Evolutionary conservation across 2,113 vertebrate genomes (phyloP).

Genomic region (Pollachius pollachius): DNA sequence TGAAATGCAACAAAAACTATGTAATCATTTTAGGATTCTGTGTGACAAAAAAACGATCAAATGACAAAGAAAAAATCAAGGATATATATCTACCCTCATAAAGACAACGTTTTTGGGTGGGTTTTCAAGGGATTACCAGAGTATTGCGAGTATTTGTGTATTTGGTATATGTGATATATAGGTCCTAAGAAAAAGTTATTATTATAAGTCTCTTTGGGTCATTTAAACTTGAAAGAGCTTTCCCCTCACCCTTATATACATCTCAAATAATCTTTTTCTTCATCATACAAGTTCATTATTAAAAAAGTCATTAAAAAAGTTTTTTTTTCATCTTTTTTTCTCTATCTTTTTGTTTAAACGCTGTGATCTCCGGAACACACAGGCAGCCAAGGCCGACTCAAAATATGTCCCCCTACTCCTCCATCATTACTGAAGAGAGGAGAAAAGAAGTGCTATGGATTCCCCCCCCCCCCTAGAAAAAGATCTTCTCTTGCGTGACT

Average conservation of each 20-base stretch:
- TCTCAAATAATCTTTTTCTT: slow-evolving; percentile 38
- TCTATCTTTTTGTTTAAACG: slow-evolving; percentile 6
- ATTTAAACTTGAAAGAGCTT: slow-evolving; percentile 49
- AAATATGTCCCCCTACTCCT: slow-evolving; percentile 21
- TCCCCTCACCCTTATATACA: slow-evolving; percentile 29
- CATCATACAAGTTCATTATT: slow-evolving; percentile 26
- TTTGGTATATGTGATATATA: slow-evolving; percentile 65
- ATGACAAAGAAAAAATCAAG: slow-evolving; percentile 26
- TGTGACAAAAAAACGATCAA: slow-evolving; percentile 13
- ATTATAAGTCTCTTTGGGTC: slow-evolving; percentile 63
- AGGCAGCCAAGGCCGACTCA: slow-evolving; percentile 13
- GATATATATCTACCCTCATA: slow-evolving; percentile 28
- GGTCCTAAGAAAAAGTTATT: slow-evolving; percentile 51
- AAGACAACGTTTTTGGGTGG: slow-evolving; percentile 22
- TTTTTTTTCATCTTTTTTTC: slow-evolving; percentile 24
- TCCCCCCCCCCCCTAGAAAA: slow-evolving; percentile 11
- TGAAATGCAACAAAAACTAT: slow-evolving; percentile 58
- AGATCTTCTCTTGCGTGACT: background rate
- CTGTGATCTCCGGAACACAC: too few species aligned
- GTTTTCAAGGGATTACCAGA: slow-evolving; percentile 24
- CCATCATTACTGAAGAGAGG: slow-evolving; percentile 29
- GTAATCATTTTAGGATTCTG: background rate
- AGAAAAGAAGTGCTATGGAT: slow-evolving; percentile 63
- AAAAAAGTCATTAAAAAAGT: slow-evolving; percentile 17
- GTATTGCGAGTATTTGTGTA: slow-evolving; percentile 33